Conservation (phyloP, 2,113 vertebrate species). For the Etheostoma cragini region DNA sequence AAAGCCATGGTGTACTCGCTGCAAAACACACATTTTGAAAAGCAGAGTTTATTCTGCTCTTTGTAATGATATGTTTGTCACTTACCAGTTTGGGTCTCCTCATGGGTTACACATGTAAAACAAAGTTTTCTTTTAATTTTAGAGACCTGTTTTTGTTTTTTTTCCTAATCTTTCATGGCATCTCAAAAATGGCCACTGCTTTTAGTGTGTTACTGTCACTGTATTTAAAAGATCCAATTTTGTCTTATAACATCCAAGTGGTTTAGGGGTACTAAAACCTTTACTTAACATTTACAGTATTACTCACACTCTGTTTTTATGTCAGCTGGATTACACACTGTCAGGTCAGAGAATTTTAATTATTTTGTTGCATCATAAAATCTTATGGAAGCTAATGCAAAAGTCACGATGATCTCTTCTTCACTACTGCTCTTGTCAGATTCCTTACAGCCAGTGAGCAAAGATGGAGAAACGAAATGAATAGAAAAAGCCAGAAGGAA, state of each 20-base stretch:
- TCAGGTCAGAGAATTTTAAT: slow-evolving; percentile 51
- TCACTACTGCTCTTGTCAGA: slow-evolving; percentile 25
- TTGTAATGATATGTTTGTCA: neutral
- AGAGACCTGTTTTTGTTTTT: neutral
- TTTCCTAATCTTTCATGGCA: neutral
- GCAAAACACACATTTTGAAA: neutral
- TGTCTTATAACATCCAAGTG: neutral
- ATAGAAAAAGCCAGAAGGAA: slow-evolving; percentile 29
- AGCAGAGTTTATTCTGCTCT: neutral
- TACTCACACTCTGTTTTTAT: slow-evolving; percentile 36
- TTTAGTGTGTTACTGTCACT: neutral
- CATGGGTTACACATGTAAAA: neutral
- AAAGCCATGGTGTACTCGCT: neutral
- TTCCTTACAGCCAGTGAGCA: slow-evolving; percentile 28
- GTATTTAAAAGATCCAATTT: neutral
- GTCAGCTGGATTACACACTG: slow-evolving; percentile 46
- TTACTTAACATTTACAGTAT: slow-evolving; percentile 10
- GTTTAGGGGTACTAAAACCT: neutral
- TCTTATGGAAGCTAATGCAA: slow-evolving; percentile 62
- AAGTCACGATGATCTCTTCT: slow-evolving; percentile 52
- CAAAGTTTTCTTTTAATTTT: neutral
- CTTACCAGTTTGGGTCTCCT: neutral
- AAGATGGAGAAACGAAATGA: slow-evolving; percentile 13
- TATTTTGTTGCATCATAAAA: slow-evolving; percentile 73
- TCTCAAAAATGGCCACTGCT: slow-evolving; percentile 7